These are phyloP conservation scores for Gracilinanus agilis DNA, from an alignment of 2,113 vertebrate genomes.

Conservation along the genomic window DNA sequence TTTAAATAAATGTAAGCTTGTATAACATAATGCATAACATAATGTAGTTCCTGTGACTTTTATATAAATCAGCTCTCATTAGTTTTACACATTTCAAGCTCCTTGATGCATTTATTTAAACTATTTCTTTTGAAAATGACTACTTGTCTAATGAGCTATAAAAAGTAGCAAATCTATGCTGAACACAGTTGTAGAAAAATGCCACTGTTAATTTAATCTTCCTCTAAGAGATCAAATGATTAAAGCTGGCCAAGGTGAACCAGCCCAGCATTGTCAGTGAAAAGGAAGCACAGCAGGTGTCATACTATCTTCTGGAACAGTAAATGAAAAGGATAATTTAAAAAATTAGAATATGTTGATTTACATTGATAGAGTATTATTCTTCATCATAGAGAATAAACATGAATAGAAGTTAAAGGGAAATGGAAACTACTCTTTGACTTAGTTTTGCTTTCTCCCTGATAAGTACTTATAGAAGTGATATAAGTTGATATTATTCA, in stretches of 20 bases:
- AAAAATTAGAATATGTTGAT: conserved; percentile 42
- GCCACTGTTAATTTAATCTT: conserved; percentile 61
- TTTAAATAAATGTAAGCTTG: conserved; percentile 72
- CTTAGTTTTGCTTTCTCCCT: not conserved
- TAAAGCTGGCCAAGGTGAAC: conserved; percentile 34
- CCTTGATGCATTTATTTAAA: conserved; percentile 71
- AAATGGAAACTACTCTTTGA: not conserved
- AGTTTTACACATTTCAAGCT: conserved; percentile 66
- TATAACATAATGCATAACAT: conserved; percentile 53
- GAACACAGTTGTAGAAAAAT: conserved; percentile 50
- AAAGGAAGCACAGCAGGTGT: conserved; percentile 46
- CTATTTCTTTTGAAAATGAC: conserved; percentile 55
- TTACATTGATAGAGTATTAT: conserved; percentile 14
- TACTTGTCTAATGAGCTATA: conserved; percentile 66
- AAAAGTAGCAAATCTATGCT: conserved; percentile 41
- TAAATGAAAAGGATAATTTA: conserved; percentile 50
- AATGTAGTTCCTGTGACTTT: conserved; percentile 53
- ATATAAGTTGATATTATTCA: not conserved
- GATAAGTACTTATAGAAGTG: not conserved
- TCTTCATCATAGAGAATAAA: conserved; percentile 27
- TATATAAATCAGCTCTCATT: conserved; percentile 50
- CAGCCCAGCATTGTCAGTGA: conserved; percentile 33
- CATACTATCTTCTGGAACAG: conserved; percentile 49
- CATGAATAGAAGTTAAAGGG: not conserved
- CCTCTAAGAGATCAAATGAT: conserved; percentile 33